Base-by-base conservation (phyloP, 2,797 vertebrate genomes). In the Hephaestus fuliginosus region DNA sequence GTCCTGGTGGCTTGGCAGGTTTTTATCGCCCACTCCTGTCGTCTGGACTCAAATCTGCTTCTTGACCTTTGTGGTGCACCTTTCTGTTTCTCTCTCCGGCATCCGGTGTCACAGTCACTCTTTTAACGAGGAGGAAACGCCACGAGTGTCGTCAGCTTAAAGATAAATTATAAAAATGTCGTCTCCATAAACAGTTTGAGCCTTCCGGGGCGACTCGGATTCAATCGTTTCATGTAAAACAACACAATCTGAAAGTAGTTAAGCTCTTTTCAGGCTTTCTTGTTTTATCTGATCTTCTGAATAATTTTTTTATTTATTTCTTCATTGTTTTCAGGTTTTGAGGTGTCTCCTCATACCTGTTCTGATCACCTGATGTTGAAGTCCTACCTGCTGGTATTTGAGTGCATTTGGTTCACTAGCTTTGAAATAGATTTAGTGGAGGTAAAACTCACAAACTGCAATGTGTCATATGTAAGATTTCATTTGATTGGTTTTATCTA, bases 31-130 rank as follows among this genome's bases (percentile, higher is more conserved):
- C 96, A 96, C 87, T 97, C 97, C 62, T 93, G 95, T 39, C 92
- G 95, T 30, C 90, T 96, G 88, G 96, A 97, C 91, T 97, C 96
- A 25, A 95, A 97, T 92, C 95, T 97, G 3, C 96, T 95, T 82
- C 97, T 66, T 70, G 82, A 84, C 80, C 87, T 86, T 83, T 74
- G 41, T 44, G 41, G 28, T 14, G 14, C 22, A 9, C 66, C 60
- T 49, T 52, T 43, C 17, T 13, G 25, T 69, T 25, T 65, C 22
- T 75, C 33, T 20, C 49, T 55, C 46, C 8, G 51, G 11, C 62
- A 5, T 68, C 53, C 11, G 6, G 60, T 30, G 44, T 63, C 60
- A 70, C 58, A 22, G 51, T n/a, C 73, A 13, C 22, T 69, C 22
- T 25, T 76, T 51, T 65, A 74, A 83, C 48, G 30, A 75, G 57